Evolutionary conservation across 2,113 vertebrate genomes (phyloP).

Genomic region (Nycticryphes semicollaris): DNA sequence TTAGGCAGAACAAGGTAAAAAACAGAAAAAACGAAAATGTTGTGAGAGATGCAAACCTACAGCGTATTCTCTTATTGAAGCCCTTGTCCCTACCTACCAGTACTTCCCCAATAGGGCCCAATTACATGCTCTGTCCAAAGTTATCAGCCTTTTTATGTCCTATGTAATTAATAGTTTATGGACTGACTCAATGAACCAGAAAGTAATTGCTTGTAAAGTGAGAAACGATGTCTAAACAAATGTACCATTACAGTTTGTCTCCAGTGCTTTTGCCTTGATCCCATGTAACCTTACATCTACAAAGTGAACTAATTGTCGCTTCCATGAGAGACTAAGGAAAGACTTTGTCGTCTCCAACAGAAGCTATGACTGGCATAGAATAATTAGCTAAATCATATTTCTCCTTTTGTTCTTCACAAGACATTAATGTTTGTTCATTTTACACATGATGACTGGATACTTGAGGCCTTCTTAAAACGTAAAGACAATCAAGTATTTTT

Average conservation of each 20-base stretch:
- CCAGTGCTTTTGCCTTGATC: neutral
- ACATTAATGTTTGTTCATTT: neutral
- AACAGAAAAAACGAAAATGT: neutral
- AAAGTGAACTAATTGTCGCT: neutral
- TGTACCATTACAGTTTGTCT: neutral
- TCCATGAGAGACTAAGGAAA: neutral
- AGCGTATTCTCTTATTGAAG: neutral
- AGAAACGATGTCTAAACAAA: neutral
- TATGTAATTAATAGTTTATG: neutral
- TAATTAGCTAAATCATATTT: neutral
- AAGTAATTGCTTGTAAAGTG: neutral
- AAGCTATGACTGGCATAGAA: neutral
- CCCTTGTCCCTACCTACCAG: neutral
- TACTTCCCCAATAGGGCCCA: neutral
- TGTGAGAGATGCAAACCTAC: neutral
- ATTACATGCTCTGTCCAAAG: neutral
- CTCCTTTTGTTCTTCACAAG: neutral
- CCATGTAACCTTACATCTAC: neutral
- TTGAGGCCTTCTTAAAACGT: neutral
- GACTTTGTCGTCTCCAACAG: neutral
- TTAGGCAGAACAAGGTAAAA: neutral
- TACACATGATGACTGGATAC: neutral
- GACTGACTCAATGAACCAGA: neutral
- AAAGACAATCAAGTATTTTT: neutral
- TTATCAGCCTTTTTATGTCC: neutral